Conservation (phyloP, 2,888 invertebrate species). For the Rhagonycha fulva region DNA sequence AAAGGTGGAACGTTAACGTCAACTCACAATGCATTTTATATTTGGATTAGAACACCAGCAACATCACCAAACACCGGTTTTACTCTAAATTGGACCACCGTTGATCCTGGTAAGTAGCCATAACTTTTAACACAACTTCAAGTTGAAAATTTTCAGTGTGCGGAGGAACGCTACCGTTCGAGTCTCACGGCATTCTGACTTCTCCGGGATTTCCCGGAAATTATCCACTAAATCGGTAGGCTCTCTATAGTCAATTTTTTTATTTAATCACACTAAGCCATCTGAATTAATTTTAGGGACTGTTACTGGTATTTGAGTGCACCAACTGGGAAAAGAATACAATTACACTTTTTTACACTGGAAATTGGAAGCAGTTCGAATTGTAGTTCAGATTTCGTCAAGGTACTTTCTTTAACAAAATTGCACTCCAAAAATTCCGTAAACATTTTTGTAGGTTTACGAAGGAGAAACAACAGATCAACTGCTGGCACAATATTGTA, state of each 20-base stretch:
- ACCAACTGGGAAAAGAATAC: constrained; percentile 73
- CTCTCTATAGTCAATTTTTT: background rate
- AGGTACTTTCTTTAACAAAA: constrained; percentile 54
- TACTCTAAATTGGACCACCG: constrained; percentile 78
- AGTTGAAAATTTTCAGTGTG: constrained; percentile 56
- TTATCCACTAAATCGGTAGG: constrained; percentile 74
- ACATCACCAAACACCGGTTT: constrained; percentile 71
- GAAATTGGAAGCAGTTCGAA: constrained; percentile 70
- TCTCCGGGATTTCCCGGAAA: constrained; percentile 89
- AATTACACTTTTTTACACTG: constrained; percentile 79
- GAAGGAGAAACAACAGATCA: constrained; percentile 60
- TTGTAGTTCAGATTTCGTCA: constrained; percentile 78
- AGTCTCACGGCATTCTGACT: constrained; percentile 72
- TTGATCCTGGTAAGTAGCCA: constrained; percentile 59
- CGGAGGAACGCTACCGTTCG: constrained; percentile 66
- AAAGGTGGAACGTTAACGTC: constrained; percentile 74
- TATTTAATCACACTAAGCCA: background rate
- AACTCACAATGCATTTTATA: constrained; percentile 75
- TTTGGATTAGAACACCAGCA: constrained; percentile 82
- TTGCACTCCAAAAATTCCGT: background rate
- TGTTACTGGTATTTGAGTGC: constrained; percentile 80
- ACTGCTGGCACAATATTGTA: constrained; percentile 71
- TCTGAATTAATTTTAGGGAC: constrained; percentile 58
- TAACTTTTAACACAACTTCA: constrained; percentile 3
- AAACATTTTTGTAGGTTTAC: constrained; percentile 54